Evolutionary conservation across 2,113 vertebrate species (phyloP).

Genomic region (Tachycineta bicolor): DNA sequence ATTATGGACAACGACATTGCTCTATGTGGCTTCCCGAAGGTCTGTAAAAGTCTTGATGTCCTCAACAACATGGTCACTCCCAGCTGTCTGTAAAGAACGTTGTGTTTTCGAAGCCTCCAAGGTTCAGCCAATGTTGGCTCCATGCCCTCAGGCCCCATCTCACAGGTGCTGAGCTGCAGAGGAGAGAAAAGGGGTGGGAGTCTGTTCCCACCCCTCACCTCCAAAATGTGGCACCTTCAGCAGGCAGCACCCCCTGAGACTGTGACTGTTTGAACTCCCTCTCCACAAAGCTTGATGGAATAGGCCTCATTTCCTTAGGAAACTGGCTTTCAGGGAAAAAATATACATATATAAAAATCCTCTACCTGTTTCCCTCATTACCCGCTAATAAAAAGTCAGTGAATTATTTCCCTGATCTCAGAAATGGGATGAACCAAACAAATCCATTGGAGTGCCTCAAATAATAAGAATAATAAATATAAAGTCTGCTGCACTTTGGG

Average conservation of each 20-base stretch:
- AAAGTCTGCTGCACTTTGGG: background rate
- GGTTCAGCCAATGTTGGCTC: background rate
- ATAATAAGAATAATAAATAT: background rate
- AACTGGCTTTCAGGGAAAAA: background rate
- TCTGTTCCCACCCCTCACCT: background rate
- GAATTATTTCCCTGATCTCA: background rate
- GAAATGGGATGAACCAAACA: background rate
- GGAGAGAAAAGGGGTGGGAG: background rate
- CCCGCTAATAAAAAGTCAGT: background rate
- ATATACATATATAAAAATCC: background rate
- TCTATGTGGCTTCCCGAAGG: background rate
- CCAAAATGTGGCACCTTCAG: background rate
- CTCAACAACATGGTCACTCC: background rate
- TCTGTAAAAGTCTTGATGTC: background rate
- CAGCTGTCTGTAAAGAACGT: background rate
- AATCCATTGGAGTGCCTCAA: background rate
- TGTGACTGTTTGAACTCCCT: background rate
- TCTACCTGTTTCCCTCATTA: background rate
- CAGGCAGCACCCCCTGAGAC: background rate
- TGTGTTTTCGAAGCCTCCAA: background rate
- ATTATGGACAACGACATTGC: rapidly evolving
- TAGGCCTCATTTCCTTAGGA: conserved; percentile 38
- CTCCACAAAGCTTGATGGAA: background rate
- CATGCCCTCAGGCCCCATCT: background rate
- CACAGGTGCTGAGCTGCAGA: background rate